Evolutionary conservation across 2,113 vertebrate genomes (phyloP), one percentile per base, ranked within the genome.

Genomic region (Poeciliopsis occidentalis): DNA sequence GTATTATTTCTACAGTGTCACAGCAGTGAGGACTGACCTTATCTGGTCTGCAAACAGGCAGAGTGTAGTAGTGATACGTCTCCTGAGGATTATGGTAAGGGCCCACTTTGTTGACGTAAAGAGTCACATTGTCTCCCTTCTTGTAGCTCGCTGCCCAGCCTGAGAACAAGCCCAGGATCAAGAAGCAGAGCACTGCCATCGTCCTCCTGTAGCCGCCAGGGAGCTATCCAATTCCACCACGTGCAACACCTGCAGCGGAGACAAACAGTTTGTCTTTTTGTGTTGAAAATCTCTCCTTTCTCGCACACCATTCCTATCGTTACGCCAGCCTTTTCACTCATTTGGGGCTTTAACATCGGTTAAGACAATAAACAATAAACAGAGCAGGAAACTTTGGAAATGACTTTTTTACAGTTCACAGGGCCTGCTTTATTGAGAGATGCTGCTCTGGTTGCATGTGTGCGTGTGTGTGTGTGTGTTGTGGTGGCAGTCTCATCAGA

Each of bases 41-140:
- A 71, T 94, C 89, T 0, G 97, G 97, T 64, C 95, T 95, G 92
- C 97, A 98, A 26, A 98, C 97, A 3, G 97, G 96, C 71, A 98
- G 91, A 2, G 95, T 96, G 81, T 97, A 98, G 92, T 95, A 98
- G 91, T 97, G 96, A 90, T 98, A 98, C 8, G 97, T 98, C 92
- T 98, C 97, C 84, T 97, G 96, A 26, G 97, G 97, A 82, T 98
- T 98, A 85, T 98, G 96, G 85, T 98, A 98, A 51, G 97, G 96
- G 3, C 97, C 97, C 69, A 98, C 97, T 94, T 97, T 98, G 93
- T 97, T 97, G 83, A 98, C 97, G 75, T 96, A 98, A 0, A 98
- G 89, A 79, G 94, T 93, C 61, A 98, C 95, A 0, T 94, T 92
- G 70, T 96, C 95, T 15, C 96, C 96, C 15, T 76, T 73, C 78